Conservation (phyloP, 1,140 invertebrate genomes). For the Macrobrachium rosenbergii region DNA sequence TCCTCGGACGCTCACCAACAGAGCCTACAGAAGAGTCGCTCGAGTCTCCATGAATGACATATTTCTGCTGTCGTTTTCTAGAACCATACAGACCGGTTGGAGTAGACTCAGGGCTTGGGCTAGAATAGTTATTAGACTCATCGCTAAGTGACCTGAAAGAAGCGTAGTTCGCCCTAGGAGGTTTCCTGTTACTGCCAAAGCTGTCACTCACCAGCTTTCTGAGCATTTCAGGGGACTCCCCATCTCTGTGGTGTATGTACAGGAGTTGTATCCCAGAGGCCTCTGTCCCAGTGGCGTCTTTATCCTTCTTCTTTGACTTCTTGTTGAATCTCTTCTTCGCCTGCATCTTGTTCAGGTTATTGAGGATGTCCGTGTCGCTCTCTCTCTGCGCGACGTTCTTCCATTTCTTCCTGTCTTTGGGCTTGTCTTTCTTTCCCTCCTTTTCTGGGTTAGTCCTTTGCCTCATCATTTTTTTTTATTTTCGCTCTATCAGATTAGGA, state of each 20-base stretch:
- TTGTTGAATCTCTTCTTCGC: neutral
- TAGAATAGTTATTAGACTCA: neutral
- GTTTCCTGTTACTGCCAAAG: neutral
- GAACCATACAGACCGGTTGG: neutral
- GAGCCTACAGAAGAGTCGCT: neutral
- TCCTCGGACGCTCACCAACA: neutral
- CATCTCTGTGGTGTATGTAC: neutral
- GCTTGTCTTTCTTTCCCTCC: neutral
- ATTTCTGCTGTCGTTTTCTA: constrained; percentile 9
- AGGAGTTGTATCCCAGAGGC: neutral
- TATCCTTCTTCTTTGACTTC: neutral
- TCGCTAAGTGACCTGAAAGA: neutral
- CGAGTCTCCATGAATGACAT: constrained; percentile 2
- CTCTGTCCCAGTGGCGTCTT: neutral
- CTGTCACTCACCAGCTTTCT: neutral
- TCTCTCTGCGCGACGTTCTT: neutral
- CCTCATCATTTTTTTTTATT: neutral
- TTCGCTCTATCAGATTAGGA: neutral
- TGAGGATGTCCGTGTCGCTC: too few relatives aligned
- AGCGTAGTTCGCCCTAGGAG: neutral
- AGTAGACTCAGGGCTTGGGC: neutral
- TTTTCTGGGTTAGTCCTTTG: neutral
- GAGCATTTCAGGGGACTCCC: neutral
- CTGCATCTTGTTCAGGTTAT: neutral
- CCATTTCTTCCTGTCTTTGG: neutral